phyloP scores from a whole-genome alignment of 2,113 vertebrate species.

The Mirounga angustirostris region DNA sequence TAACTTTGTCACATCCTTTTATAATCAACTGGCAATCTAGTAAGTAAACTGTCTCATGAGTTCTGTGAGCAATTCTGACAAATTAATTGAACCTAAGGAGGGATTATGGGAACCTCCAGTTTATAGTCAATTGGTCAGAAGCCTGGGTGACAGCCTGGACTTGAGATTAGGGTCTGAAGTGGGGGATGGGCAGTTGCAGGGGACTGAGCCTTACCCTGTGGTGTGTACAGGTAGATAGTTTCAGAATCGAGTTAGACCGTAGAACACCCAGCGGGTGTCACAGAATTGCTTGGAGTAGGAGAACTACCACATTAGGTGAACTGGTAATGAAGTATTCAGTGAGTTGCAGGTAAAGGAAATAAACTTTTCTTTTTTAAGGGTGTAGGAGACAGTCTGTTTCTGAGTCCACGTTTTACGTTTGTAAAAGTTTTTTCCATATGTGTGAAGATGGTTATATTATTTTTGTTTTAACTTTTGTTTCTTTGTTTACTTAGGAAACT shows the following conservation, averaged over 20 bases:
- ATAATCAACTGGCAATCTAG: not conserved
- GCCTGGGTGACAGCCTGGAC: not conserved
- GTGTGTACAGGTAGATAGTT: not conserved
- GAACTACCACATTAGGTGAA: not conserved
- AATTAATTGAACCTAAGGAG: not conserved
- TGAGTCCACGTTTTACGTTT: not conserved
- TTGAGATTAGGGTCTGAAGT: not conserved
- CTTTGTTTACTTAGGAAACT: not conserved
- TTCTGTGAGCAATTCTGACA: not conserved
- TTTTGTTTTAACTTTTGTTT: constrained; percentile 14
- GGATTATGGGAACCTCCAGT: not conserved
- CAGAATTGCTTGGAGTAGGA: not conserved
- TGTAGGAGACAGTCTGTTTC: not conserved
- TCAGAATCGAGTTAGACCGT: not conserved
- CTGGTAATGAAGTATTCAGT: not conserved
- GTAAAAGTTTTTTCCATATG: not conserved
- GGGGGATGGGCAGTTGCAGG: not conserved
- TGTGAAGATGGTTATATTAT: not conserved
- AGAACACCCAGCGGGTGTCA: too few species aligned
- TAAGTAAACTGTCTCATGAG: not conserved
- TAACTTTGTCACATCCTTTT: not conserved
- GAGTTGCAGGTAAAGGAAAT: not conserved
- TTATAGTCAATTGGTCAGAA: not conserved
- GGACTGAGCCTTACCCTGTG: not conserved
- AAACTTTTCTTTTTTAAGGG: not conserved